These are phyloP conservation scores for Galemys pyrenaicus DNA, from an alignment of 2,113 vertebrate genomes.

Conservation along the genomic window DNA sequence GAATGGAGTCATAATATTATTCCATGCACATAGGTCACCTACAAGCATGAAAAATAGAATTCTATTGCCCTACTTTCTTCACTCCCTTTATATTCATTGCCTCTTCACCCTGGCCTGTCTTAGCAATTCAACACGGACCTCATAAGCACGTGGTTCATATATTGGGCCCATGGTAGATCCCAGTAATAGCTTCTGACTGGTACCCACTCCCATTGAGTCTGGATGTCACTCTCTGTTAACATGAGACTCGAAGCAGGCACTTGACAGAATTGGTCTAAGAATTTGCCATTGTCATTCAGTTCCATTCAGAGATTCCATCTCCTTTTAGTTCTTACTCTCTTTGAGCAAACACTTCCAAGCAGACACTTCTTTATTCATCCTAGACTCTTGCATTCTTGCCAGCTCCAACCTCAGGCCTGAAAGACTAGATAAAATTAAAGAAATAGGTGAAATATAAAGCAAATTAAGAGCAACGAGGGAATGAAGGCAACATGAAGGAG, in stretches of 20 bases:
- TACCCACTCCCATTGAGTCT: background rate
- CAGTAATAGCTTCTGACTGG: background rate
- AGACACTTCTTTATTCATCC: background rate
- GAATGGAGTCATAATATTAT: background rate
- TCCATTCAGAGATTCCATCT: background rate
- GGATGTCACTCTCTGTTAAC: background rate
- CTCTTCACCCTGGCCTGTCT: background rate
- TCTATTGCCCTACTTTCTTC: background rate
- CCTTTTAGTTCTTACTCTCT: background rate
- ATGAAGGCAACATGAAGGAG: background rate
- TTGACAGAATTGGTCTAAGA: background rate
- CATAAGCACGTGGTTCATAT: background rate
- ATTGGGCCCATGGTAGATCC: background rate
- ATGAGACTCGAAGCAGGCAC: background rate
- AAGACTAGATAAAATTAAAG: background rate
- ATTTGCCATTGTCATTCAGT: background rate
- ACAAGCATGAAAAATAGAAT: background rate
- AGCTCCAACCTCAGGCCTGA: background rate
- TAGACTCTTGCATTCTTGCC: background rate
- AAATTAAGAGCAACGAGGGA: background rate
- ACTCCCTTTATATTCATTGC: background rate
- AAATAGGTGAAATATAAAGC: background rate
- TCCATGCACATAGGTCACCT: rapidly evolving
- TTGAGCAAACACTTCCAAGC: background rate
- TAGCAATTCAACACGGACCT: background rate